phyloP scores from a whole-genome alignment of 2,113 vertebrate species.

The Chloropsis hardwickii region DNA sequence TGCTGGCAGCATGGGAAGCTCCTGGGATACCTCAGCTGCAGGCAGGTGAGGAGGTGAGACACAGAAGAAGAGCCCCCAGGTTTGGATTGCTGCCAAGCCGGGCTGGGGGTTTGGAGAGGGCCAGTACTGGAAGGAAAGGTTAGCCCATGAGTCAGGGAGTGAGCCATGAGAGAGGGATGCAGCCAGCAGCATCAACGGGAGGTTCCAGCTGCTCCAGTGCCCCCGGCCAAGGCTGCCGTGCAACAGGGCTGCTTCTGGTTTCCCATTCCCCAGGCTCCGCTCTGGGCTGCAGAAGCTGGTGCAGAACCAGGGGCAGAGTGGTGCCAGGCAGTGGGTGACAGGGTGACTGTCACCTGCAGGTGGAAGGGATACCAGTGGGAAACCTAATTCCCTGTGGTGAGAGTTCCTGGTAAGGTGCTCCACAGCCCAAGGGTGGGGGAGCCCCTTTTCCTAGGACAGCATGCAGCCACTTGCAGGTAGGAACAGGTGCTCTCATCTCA shows the following conservation, averaged over 20 bases:
- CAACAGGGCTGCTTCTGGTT: background rate
- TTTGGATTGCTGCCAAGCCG: fast-evolving
- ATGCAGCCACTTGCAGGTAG: background rate
- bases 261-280: background rate
- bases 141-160: background rate
- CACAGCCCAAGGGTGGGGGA: fast-evolving
- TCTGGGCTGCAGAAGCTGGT: background rate
- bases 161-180: fast-evolving
- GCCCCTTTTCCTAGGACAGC: background rate
- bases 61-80: background rate
- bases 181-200: fast-evolving
- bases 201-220: background rate
- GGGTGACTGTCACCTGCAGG: background rate
- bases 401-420: background rate
- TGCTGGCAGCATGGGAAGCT: background rate
- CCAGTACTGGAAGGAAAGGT: background rate
- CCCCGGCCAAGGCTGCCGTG: fast-evolving
- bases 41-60: fast-evolving
- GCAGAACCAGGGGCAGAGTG: background rate
- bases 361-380: background rate
- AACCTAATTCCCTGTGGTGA: background rate
- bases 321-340: background rate
- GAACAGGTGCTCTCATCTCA: fast-evolving
- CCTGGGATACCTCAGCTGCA: fast-evolving
- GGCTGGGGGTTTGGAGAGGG: background rate